phyloP scores from a whole-genome alignment of 2,797 vertebrate species.

The Kryptopterus vitreolus region DNA sequence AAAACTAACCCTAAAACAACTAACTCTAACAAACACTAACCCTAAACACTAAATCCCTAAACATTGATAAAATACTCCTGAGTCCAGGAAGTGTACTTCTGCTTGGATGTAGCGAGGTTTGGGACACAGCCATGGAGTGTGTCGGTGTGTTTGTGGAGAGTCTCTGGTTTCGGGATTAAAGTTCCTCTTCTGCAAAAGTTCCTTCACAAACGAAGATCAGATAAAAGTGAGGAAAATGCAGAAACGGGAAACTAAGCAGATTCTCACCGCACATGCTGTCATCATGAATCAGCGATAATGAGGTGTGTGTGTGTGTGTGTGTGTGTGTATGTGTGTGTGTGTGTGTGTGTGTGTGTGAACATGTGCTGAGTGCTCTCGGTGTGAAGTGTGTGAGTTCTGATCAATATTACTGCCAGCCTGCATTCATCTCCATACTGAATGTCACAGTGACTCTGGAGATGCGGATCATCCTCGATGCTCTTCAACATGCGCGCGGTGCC shows the following conservation, averaged over 20 bases:
- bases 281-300: conserved; percentile 28
- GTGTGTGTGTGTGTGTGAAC: conserved; percentile 27
- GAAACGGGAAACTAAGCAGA: neutral
- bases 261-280: conserved; percentile 18
- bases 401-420: conserved; percentile 53
- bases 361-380: conserved; percentile 35
- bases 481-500: conserved; percentile 46
- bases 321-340: conserved; percentile 13
- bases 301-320: conserved; percentile 24
- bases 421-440: conserved; percentile 57
- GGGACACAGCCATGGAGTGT: too few species aligned
- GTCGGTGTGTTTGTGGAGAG: conserved; percentile 10
- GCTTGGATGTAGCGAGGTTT: too few species aligned
- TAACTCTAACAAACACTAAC: too few species aligned
- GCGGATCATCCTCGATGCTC: conserved; percentile 45
- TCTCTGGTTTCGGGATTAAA: too few species aligned
- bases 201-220: conserved; percentile 5
- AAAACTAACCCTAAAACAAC: too few species aligned
- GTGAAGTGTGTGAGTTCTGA: conserved; percentile 42
- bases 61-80: too few species aligned
- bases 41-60: too few species aligned
- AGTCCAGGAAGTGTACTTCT: too few species aligned
- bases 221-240: neutral
- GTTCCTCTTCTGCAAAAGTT: neutral
- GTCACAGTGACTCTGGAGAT: conserved; percentile 55